Evolutionary conservation across 2,113 vertebrate genomes (phyloP), one percentile per base, ranked within the genome.

Genomic region (Phalacrocorax brasilianus): DNA sequence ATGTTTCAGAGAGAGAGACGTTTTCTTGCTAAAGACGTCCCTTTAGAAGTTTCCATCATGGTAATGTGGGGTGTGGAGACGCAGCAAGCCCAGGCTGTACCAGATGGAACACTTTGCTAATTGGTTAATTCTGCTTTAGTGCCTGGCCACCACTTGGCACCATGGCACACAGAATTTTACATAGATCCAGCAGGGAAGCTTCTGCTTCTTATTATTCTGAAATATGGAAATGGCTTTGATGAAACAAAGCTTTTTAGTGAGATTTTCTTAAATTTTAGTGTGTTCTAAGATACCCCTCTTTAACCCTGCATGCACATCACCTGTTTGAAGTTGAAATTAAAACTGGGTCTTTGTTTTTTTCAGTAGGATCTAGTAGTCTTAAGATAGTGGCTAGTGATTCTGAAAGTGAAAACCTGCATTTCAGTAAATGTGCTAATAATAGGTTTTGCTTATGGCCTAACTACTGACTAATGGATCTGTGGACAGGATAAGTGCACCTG

Each of bases 91-190:
- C 86, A 24, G 73, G 30, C 62, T 87, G 40, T 21, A 42, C 72
- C 91, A 93, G 72, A 91, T 91, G 85, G 91, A 89, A 22, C 63
- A 42, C 40, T 92, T 75, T 74, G 77, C 76, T 95, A 94, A 95
- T 94, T 97, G 95, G 80, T 91, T 92, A 86, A 75, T 91, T 93
- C 86, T 85, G 40, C 92, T 89, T 95, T 93, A 95, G 86, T 93
- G 85, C 73, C 49, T 89, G 79, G 68, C 79, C 68, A 81, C 85
- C 52, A 50, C 83, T 94, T 96, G 94, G 83, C 58, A 94, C 73
- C 0, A 2, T 84, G 86, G 93, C 73, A 66, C 50, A 47, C 83
- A 89, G 62, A 88, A 85, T 96, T 93, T 75, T 97, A 42, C 83
- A 76, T 45, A 78, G 70, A 50, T 93, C 61, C 91, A 75, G 91